Base-by-base conservation (phyloP, 1,140 invertebrate species). In the Mya arenaria region DNA sequence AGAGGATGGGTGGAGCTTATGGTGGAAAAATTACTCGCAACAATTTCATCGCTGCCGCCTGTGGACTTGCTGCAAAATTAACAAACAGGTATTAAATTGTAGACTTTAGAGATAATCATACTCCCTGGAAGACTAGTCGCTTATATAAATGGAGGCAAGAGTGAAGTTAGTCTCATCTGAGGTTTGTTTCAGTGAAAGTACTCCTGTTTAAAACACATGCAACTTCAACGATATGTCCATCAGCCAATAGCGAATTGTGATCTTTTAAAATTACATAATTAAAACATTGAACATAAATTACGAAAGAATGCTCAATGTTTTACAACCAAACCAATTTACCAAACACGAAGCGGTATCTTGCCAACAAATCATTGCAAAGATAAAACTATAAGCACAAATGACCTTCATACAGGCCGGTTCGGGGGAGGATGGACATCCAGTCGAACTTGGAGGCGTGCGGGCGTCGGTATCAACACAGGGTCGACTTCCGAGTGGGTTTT, bases 401-500 rank as follows among this genome's bases (percentile, higher is more conserved):
- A n/a, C n/a, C n/a, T n/a, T 48, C 87, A 79, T 79, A 41, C 85
- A 86, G 94, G 86, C 97, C 98, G 6, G 95, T 99, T 0, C 94
- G 97, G 37, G 96, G 96, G 60, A 97, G 97, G 95, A 87, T 98
- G 37, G 97, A 98, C 77, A 94, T 98, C 79, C 97, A 98, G 89
- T 97, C 98, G 93, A 97, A 98, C 91, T 98, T 99, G 96, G 92
- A 95, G 83, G 95, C 96, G 75, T 95, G 95, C 0, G 98, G 97
- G 6, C 95, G 95, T 8, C 94, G 98, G 79, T 96, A 98, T 94
- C 97, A 97, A 0, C 97, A 98, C 90, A 93, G 95, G 4, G 95
- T 95, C 32, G 96, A 96, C 87, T 99, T 98, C 87, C 97, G 97
- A 69, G 87, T 88, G 41, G 91, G 90, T 6, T 78, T 65, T 52